phyloP scores from a whole-genome alignment of 2,797 vertebrate species.

The Neomorphus geoffroyi region DNA sequence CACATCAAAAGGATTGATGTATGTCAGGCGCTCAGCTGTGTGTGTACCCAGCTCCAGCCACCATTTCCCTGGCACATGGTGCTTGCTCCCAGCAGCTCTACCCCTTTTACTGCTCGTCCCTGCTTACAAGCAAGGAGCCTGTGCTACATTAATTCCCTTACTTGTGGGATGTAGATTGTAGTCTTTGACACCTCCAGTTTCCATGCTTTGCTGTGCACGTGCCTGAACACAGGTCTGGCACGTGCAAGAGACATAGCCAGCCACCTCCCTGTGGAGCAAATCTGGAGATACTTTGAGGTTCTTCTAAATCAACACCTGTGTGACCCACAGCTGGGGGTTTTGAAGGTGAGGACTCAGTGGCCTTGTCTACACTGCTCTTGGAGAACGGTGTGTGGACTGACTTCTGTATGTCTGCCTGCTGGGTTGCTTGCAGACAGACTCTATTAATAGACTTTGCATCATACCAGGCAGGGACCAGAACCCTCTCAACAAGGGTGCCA shows the following conservation, averaged over 20 bases:
- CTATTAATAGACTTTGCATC: background rate
- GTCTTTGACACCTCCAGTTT: background rate
- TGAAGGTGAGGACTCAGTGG: background rate
- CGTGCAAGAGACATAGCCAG: background rate
- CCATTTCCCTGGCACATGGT: background rate
- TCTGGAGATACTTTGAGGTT: background rate
- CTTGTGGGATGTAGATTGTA: fast-evolving
- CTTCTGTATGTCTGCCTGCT: background rate
- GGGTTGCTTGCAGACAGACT: background rate
- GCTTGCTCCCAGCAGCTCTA: background rate
- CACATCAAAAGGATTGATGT: fast-evolving
- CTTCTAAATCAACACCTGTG: background rate
- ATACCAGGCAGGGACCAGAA: background rate
- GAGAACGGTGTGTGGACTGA: background rate
- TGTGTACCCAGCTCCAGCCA: too few species aligned
- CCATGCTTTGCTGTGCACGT: fast-evolving
- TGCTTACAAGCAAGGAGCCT: background rate
- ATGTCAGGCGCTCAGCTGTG: fast-evolving
- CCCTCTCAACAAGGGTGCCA: background rate
- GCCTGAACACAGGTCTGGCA: too few species aligned
- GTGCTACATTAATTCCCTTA: background rate
- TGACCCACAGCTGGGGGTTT: background rate
- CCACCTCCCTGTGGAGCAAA: background rate
- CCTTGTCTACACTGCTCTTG: background rate
- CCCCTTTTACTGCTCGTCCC: background rate